Evolutionary conservation across 2,113 vertebrate genomes (phyloP).

Genomic region (Dissostichus mawsoni): DNA sequence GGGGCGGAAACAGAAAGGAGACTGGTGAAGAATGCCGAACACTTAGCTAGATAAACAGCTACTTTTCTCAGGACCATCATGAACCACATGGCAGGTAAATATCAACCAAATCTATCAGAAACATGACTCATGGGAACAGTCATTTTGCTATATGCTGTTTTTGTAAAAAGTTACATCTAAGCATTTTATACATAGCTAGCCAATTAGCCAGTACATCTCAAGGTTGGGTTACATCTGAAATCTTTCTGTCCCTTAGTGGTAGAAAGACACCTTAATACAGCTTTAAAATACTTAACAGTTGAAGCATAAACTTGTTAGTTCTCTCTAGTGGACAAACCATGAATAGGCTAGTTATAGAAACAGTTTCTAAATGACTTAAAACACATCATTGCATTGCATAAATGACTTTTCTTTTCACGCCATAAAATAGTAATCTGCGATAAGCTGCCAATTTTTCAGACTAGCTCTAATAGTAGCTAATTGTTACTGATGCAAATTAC

Average conservation of each 20-base stretch:
- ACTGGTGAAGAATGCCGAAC: neutral
- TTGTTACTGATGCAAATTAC: neutral
- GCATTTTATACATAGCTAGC: neutral
- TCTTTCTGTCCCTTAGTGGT: neutral
- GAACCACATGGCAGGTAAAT: neutral
- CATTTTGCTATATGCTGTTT: neutral
- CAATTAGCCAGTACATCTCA: neutral
- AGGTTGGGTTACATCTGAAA: neutral
- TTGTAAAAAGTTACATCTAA: neutral
- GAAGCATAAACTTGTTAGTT: neutral
- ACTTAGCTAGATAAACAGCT: too few species aligned
- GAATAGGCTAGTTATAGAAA: too few species aligned
- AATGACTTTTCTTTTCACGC: too few species aligned
- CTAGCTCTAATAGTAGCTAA: neutral
- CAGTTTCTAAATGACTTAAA: too few species aligned
- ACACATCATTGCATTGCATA: too few species aligned
- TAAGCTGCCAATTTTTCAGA: neutral
- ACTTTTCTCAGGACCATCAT: neutral
- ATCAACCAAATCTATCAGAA: neutral
- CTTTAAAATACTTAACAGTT: neutral
- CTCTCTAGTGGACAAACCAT: neutral
- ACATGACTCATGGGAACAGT: neutral
- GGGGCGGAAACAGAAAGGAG: slow-evolving; percentile 2
- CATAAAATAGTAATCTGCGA: neutral
- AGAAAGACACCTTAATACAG: neutral